Conservation (phyloP, 2,797 vertebrate genomes). For the Triplophysa yarkandensis region DNA sequence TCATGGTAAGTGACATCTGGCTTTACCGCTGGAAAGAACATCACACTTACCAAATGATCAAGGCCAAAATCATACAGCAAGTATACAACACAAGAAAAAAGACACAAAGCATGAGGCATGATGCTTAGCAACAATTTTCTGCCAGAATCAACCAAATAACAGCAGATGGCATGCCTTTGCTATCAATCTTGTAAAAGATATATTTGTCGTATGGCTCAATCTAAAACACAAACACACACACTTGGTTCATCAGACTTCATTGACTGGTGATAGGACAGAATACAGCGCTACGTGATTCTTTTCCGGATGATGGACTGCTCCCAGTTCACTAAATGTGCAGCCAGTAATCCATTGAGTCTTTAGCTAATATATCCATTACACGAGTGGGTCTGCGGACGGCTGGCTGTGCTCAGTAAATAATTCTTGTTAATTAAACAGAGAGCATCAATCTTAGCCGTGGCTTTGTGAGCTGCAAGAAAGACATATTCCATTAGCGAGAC, state of each 20-base stretch:
- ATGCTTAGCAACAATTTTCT: constrained; percentile 22
- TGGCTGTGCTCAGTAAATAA: constrained; percentile 76
- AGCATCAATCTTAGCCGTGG: constrained; percentile 73
- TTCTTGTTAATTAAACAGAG: constrained; percentile 78
- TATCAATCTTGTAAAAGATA: constrained; percentile 57
- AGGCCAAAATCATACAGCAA: not conserved
- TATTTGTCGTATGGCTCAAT: constrained; percentile 19
- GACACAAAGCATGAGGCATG: constrained; percentile 26
- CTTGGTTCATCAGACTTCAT: constrained; percentile 14
- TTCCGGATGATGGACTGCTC: constrained; percentile 65
- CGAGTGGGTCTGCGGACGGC: constrained; percentile 75
- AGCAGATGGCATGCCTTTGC: constrained; percentile 66
- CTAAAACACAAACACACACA: constrained; percentile 25
- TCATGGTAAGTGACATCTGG: too few relatives aligned
- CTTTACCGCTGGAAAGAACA: not conserved
- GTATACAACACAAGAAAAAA: not conserved
- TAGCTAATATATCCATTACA: constrained; percentile 80
- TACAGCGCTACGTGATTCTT: constrained; percentile 51
- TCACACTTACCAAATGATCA: not conserved
- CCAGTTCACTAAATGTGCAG: constrained; percentile 69
- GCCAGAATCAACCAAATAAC: constrained; percentile 52
- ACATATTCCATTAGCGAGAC: constrained; percentile 75
- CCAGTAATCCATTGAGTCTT: constrained; percentile 73
- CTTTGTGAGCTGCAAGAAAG: constrained; percentile 66
- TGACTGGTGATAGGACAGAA: constrained; percentile 57